Conservation (phyloP, 2,888 invertebrate genomes). For the Drosophila mercatorum region DNA sequence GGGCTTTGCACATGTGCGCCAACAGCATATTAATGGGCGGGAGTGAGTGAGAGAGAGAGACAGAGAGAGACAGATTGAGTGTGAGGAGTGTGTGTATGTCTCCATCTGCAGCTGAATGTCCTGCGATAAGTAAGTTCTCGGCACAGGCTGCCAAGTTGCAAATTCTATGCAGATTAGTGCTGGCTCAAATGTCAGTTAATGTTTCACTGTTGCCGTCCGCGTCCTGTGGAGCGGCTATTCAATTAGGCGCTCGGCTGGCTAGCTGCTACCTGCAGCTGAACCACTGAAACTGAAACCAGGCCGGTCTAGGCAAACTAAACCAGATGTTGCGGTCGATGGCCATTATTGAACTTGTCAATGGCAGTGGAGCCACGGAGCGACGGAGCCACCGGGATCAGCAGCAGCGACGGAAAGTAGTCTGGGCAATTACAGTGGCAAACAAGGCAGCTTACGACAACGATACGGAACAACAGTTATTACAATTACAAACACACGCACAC, state of each 20-base stretch:
- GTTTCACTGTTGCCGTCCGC: constrained; percentile 27
- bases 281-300: constrained; percentile 4
- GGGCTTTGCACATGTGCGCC: constrained; percentile 45
- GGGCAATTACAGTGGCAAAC: constrained; percentile 74
- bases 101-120: constrained; percentile 16
- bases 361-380: constrained; percentile 7
- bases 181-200: constrained; percentile 44
- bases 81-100: background rate
- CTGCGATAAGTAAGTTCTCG: constrained; percentile 65
- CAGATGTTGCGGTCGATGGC: constrained; percentile 77
- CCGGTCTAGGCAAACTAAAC: constrained; percentile 43
- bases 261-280: constrained; percentile 3
- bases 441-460: constrained; percentile 55
- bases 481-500: constrained; percentile 51
- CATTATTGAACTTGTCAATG: constrained; percentile 77
- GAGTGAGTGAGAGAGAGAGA: background rate
- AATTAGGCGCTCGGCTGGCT: constrained; percentile 57
- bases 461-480: constrained; percentile 71
- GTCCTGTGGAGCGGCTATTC: constrained; percentile 47
- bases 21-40: constrained; percentile 48
- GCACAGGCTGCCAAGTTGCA: constrained; percentile 18
- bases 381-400: constrained; percentile 16
- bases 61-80: background rate
- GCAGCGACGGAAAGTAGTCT: constrained; percentile 34
- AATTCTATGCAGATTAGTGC: constrained; percentile 41